phyloP scores from a whole-genome alignment of 2,113 vertebrate genomes.

The Peucedramus taeniatus region DNA sequence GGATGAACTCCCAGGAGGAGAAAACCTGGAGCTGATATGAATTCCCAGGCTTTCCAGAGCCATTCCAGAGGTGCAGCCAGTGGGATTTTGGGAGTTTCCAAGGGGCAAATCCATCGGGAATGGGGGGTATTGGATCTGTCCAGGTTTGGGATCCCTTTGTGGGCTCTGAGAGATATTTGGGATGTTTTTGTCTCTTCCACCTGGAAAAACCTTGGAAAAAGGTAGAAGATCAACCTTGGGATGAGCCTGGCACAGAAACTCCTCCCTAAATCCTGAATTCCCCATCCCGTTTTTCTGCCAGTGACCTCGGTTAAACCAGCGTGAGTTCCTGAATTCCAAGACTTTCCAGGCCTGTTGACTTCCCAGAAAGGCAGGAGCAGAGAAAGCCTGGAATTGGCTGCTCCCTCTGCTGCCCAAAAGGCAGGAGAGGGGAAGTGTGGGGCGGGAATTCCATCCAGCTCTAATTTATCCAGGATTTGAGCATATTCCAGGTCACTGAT shows the following conservation, averaged over 20 bases:
- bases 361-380: constrained; percentile 29
- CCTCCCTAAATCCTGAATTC: background rate
- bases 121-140: background rate
- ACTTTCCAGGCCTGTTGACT: background rate
- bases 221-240: background rate
- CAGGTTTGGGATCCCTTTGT: fast-evolving
- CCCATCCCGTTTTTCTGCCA: background rate
- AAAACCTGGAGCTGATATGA: background rate
- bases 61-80: background rate
- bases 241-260: background rate
- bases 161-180: background rate
- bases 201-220: background rate
- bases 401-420: constrained; percentile 3
- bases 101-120: background rate
- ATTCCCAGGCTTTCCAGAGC: background rate
- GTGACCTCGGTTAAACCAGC: background rate
- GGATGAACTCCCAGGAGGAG: background rate
- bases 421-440: background rate
- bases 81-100: background rate
- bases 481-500: constrained; percentile 62
- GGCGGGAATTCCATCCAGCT: constrained; percentile 14
- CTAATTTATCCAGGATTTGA: constrained; percentile 61
- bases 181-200: background rate
- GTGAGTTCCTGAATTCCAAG: background rate
- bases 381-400: background rate